A percentile compares a stretch with the other conserved stretches of the same genome.
These are phyloP conservation scores for Vanacampus margaritifer DNA, from an alignment of 2,113 vertebrate genomes.

Conservation along the genomic window DNA sequence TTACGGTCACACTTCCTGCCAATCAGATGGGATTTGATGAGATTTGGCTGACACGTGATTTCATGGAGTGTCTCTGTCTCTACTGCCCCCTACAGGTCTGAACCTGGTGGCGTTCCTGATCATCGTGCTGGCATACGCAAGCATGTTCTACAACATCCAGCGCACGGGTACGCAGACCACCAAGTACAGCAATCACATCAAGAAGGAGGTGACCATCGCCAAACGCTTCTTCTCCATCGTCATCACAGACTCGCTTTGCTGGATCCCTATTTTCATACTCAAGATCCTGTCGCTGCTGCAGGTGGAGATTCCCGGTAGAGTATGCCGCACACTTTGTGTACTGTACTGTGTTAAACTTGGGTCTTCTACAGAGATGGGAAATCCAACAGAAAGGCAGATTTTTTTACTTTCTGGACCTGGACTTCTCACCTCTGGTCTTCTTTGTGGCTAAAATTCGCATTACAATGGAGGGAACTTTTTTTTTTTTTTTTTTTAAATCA, in stretches of 20 bases:
- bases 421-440: too few species aligned
- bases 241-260: constrained; percentile 93
- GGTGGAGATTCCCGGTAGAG: constrained; percentile 92
- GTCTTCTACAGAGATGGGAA: too few species aligned
- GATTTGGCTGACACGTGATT: background rate
- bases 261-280: constrained; percentile 96
- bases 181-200: constrained; percentile 91
- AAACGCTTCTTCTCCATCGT: constrained; percentile 98
- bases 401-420: too few species aligned
- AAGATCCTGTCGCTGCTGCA: constrained; percentile 93
- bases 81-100: constrained; percentile 76
- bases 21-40: too few species aligned
- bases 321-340: constrained; percentile 5
- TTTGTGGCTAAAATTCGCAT: too few species aligned
- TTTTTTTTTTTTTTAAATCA: too few species aligned
- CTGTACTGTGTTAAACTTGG: background rate
- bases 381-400: too few species aligned
- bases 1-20: too few species aligned
- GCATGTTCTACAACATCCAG: constrained; percentile 97
- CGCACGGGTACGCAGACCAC: constrained; percentile 84
- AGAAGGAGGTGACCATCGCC: constrained; percentile 90
- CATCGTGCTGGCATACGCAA: constrained; percentile 92
- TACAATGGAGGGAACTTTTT: too few species aligned
- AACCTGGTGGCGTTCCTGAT: constrained; percentile 93
- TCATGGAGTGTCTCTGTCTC: background rate